These are phyloP conservation scores for Polydrusus pterygomalis DNA, from an alignment of 2,888 invertebrate species.

Conservation along the genomic window DNA sequence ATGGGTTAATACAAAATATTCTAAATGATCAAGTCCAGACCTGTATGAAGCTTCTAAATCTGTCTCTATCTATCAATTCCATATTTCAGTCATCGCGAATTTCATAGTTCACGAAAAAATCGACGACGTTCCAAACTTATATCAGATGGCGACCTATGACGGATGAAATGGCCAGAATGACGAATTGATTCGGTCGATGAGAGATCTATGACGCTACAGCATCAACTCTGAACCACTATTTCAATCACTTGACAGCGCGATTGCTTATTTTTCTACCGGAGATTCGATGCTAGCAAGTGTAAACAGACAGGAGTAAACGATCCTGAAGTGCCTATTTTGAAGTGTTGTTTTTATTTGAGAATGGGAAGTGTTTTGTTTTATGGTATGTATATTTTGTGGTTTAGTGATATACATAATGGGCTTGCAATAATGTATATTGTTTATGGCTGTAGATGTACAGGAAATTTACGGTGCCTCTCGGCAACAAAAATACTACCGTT, in stretches of 20 bases:
- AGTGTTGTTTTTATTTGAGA: slow-evolving; percentile 32
- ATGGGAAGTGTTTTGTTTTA: slow-evolving; percentile 25
- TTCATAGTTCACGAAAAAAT: slow-evolving; percentile 34
- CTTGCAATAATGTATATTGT: not conserved
- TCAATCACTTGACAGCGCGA: slow-evolving; percentile 46
- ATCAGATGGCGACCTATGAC: slow-evolving; percentile 52
- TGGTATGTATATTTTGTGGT: not conserved
- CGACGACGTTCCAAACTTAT: slow-evolving; percentile 30
- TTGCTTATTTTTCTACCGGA: slow-evolving; percentile 51
- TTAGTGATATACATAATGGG: not conserved
- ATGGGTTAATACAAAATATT: too few species aligned
- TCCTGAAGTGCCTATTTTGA: slow-evolving; percentile 47
- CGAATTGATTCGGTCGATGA: slow-evolving; percentile 66
- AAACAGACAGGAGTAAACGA: slow-evolving; percentile 50
- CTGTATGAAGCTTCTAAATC: slow-evolving; percentile 7
- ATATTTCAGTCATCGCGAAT: slow-evolving; percentile 44
- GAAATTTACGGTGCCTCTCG: not conserved
- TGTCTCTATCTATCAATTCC: slow-evolving; percentile 28
- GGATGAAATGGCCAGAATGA: slow-evolving; percentile 62
- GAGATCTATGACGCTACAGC: slow-evolving; percentile 53
- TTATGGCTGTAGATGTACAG: not conserved
- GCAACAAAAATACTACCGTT: too few species aligned
- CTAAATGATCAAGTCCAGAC: not conserved
- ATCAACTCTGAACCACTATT: slow-evolving; percentile 48
- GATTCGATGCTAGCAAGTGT: slow-evolving; percentile 43